phyloP scores from a whole-genome alignment of 2,888 invertebrate genomes.

The Prosopocoilus inquinatus region DNA sequence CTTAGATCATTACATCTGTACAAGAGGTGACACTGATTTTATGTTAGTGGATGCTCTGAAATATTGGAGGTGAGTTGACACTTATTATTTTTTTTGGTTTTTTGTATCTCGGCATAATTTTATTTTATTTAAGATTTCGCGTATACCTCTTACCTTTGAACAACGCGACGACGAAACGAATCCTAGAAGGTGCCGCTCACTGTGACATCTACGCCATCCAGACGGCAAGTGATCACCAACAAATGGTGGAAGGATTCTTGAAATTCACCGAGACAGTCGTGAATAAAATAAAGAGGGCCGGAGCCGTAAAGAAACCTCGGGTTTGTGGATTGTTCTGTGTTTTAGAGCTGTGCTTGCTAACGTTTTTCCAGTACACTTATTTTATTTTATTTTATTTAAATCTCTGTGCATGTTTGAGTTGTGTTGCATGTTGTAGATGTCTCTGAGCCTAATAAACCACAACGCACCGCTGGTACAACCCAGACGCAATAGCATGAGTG shows the following conservation, averaged over 20 bases:
- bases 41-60: slow-evolving; percentile 76
- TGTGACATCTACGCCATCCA: slow-evolving; percentile 84
- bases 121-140: slow-evolving; percentile 63
- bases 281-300: slow-evolving; percentile 83
- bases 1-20: slow-evolving; percentile 95
- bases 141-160: slow-evolving; percentile 83
- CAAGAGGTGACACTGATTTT: slow-evolving; percentile 90
- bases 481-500: slow-evolving; percentile 53
- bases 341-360: slow-evolving; percentile 4
- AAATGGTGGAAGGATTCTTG: slow-evolving; percentile 70
- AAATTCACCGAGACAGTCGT: slow-evolving; percentile 82
- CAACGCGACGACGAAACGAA: slow-evolving; percentile 75
- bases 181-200: slow-evolving; percentile 69
- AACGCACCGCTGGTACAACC: slow-evolving; percentile 47
- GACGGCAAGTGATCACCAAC: slow-evolving; percentile 59
- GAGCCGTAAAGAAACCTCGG: slow-evolving; percentile 68
- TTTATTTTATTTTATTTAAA: slow-evolving; percentile 22
- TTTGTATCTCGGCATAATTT: not conserved
- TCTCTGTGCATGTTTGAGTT: slow-evolving; percentile 31
- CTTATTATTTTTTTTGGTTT: not conserved
- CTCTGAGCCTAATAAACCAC: slow-evolving; percentile 48
- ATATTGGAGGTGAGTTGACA: slow-evolving; percentile 46
- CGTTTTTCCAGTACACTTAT: slow-evolving; percentile 11
- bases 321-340: slow-evolving; percentile 56
- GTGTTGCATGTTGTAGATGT: slow-evolving; percentile 52